Evolutionary conservation across 2,797 vertebrate species (phyloP).

Genomic region (Octomys mimax): DNA sequence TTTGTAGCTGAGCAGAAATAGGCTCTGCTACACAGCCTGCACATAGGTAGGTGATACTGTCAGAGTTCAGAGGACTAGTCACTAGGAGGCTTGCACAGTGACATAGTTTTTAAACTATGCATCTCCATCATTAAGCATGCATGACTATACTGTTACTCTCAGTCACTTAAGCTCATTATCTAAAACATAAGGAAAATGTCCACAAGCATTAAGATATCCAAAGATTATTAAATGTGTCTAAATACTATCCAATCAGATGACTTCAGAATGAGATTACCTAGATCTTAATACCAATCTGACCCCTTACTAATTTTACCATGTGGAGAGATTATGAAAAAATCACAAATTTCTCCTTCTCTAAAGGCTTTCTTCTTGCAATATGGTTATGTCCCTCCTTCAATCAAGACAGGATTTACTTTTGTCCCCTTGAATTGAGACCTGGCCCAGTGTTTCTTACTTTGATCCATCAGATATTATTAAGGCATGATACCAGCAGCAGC

Average conservation of each 20-base stretch:
- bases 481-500: not conserved
- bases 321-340: not conserved
- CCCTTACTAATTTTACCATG: not conserved
- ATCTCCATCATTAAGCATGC: not conserved
- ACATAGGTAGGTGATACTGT: too few relatives aligned
- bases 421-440: not conserved
- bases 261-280: not conserved
- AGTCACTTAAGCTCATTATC: constrained; percentile 7
- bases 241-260: not conserved
- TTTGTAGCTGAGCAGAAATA: not conserved
- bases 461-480: not conserved
- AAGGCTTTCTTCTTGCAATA: not conserved
- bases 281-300: not conserved
- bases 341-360: not conserved
- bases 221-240: not conserved
- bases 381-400: not conserved
- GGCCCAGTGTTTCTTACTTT: not conserved
- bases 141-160: not conserved
- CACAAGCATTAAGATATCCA: not conserved
- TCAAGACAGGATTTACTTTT: not conserved
- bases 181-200: constrained; percentile 18
- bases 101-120: not conserved
- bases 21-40: too few relatives aligned
- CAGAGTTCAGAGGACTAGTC: not conserved
- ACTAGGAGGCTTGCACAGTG: not conserved